Evolutionary conservation across 1,140 invertebrate genomes (phyloP).

Genomic region (Globodera rostochiensis): DNA sequence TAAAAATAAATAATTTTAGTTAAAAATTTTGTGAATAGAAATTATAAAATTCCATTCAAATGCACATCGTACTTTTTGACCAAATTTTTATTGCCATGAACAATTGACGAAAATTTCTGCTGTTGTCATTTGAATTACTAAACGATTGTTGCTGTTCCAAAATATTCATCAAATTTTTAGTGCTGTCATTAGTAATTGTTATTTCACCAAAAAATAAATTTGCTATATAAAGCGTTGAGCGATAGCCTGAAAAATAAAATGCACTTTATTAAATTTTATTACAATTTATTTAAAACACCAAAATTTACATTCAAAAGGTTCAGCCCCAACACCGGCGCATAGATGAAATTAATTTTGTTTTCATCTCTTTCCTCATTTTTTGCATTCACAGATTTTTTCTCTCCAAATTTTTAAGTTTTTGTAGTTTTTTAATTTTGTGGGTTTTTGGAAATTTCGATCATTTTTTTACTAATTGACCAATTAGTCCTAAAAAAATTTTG

Average conservation of each 20-base stretch:
- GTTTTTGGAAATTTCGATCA: no score
- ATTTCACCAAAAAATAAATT: neutral
- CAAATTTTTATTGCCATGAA: neutral
- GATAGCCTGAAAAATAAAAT: neutral
- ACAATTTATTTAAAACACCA: neutral
- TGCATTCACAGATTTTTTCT: no score
- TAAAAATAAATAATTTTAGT: neutral
- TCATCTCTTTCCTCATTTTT: no score
- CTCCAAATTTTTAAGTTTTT: no score
- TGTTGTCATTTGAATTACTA: neutral
- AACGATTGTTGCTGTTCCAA: neutral
- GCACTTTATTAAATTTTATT: neutral
- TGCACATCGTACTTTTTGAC: conserved; percentile 12
- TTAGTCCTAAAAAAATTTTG: no score
- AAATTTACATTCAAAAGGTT: neutral
- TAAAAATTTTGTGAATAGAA: no score
- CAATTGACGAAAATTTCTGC: neutral
- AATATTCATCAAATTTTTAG: neutral
- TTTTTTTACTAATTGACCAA: no score
- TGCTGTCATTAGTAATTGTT: neutral
- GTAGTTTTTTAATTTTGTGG: no score
- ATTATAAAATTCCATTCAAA: neutral
- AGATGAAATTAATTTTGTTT: no score
- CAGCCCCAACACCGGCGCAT: no score
- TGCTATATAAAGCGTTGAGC: neutral